Evolutionary conservation across 1,140 invertebrate species (phyloP).

Genomic region (Cherax quadricarinatus): DNA sequence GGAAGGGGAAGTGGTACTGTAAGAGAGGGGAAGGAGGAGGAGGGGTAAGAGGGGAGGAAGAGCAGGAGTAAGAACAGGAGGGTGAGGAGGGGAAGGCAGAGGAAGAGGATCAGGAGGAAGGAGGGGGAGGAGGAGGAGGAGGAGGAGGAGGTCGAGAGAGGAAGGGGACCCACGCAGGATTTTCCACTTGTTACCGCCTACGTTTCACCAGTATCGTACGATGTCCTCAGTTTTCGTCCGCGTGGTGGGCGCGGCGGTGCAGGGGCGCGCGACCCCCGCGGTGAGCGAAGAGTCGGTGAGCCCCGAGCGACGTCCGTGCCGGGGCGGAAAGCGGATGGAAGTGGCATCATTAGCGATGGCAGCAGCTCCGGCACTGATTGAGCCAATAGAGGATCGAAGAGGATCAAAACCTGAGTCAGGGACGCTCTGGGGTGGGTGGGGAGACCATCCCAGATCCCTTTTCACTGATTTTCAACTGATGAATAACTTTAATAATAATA

Average conservation of each 20-base stretch:
- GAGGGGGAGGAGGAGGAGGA: too few species aligned
- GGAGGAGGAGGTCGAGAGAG: too few species aligned
- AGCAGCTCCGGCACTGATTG: conserved; percentile 67
- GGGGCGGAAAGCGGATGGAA: conserved; percentile 59
- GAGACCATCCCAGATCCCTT: conserved; percentile 23
- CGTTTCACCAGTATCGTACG: background rate
- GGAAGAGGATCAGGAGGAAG: too few species aligned
- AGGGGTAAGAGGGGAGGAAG: too few species aligned
- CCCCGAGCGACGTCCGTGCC: background rate
- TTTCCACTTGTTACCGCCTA: conserved; percentile 58
- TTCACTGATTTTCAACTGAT: conserved; percentile 64
- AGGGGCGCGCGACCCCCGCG: background rate
- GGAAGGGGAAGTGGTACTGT: too few species aligned
- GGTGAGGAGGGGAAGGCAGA: too few species aligned
- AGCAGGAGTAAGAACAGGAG: too few species aligned
- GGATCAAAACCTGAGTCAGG: conserved; percentile 70
- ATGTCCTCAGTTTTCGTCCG: conserved; percentile 19
- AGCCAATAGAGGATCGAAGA: conserved; percentile 69
- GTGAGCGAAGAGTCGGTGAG: conserved; percentile 9
- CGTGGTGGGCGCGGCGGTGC: background rate
- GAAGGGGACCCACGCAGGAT: conserved; percentile 28
- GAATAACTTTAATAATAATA: conserved; percentile 52
- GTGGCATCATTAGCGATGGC: conserved; percentile 68
- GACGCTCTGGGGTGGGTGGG: conserved; percentile 41
- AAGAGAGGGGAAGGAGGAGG: too few species aligned